phyloP scores from a whole-genome alignment of 2,888 invertebrate species.

The Trachelus iudaicus region DNA sequence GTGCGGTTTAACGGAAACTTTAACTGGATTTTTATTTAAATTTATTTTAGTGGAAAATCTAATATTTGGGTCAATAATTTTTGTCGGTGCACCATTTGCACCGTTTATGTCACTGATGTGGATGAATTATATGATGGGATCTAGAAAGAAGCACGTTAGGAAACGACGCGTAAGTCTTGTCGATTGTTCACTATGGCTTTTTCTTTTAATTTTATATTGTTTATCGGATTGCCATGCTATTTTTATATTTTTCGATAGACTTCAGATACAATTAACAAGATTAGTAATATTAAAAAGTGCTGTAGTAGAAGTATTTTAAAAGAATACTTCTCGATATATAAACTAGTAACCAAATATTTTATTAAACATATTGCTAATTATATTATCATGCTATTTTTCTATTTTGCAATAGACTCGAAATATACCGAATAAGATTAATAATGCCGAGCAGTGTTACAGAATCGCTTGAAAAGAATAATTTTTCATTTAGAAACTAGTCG shows the following conservation, averaged over 20 bases:
- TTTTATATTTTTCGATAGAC: no score
- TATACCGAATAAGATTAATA: neutral
- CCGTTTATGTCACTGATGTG: constrained; percentile 66
- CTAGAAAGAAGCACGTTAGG: constrained; percentile 50
- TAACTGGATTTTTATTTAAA: neutral
- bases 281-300: no score
- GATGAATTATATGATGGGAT: constrained; percentile 68
- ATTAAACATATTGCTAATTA: no score
- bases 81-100: neutral
- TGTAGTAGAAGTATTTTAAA: no score
- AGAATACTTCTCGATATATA: no score
- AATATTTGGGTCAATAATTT: no score
- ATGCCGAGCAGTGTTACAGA: neutral
- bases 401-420: no score
- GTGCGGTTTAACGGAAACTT: neutral
- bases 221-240: no score
- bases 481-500: neutral
- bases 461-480: neutral
- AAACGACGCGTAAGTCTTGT: constrained; percentile 48
- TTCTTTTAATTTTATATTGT: no score
- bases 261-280: no score
- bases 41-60: neutral
- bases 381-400: no score
- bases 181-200: neutral
- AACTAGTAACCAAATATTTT: neutral